Percentiles rank a stretch among this genome's conserved stretches.
Conservation (phyloP, 2,113 vertebrate genomes). For the Pogonocichla stellata region DNA sequence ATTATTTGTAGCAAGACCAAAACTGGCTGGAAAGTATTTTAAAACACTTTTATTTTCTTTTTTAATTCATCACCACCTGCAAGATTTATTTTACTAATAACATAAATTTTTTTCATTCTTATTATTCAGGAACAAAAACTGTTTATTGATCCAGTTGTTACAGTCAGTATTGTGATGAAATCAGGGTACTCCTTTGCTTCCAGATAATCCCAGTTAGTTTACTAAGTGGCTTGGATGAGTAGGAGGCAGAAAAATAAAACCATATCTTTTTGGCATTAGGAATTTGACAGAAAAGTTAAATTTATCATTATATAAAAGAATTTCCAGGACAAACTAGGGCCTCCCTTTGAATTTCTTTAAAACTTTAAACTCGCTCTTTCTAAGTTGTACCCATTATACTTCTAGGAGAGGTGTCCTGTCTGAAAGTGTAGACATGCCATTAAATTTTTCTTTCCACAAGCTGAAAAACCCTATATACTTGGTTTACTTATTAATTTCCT, state of each 20-base stretch:
- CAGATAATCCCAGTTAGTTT: neutral
- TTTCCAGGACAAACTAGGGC: neutral
- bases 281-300: neutral
- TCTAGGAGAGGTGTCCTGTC: neutral
- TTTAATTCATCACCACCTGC: neutral
- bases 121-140: fast-evolving
- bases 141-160: neutral
- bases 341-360: neutral
- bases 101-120: neutral
- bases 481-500: neutral
- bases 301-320: neutral
- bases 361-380: neutral
- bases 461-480: neutral
- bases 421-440: neutral
- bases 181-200: neutral
- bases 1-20: neutral
- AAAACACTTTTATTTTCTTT: neutral
- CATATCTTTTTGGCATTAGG: neutral
- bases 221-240: neutral
- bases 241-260: neutral
- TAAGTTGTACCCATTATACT: neutral
- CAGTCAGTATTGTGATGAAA: neutral
- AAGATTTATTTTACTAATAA: neutral
- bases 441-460: neutral
- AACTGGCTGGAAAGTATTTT: neutral